Evolutionary conservation across 2,797 vertebrate genomes (phyloP), one percentile per base, ranked within the genome.

Genomic region (Sphenopsis melanotis): DNA sequence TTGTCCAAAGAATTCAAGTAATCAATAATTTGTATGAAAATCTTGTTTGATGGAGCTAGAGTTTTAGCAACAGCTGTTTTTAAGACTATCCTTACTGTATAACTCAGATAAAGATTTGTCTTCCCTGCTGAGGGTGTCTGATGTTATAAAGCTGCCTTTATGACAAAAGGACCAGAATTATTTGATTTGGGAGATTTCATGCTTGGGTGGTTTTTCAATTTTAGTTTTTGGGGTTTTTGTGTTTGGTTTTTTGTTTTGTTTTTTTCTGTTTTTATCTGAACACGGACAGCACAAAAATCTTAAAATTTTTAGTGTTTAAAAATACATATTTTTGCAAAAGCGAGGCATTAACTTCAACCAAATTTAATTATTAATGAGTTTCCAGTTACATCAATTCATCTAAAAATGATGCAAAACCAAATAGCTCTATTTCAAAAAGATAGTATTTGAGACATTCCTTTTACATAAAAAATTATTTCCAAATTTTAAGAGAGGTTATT

Each of bases 161-260:
- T 39, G n/a, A 46, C 9, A 39, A 60, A 53, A 52, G 11, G 2
- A 46, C 5, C 3, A 49, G 57, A 82, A 53, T 52, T 47, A 50
- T 12, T 56, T 36, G 34, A 29, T 71, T 85, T 63, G 24, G 2
- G 24, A 60, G 64, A 70, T 34, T 56, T 24, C 15, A 60, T 22
- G 2, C 42, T 59, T 79, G 23, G 1, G 2, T 10, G 1, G 2
- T 26, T 39, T 16, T 41, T 36, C 7, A 4, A 3, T 7, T 61
- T 41, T 61, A 26, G 6, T 56, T 6, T 34, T 36, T 47, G 16
- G 2, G 3, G 3, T 7, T 39, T 63, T 44, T 34, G 4, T 39
- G 20, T 41, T 56, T 34, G 7, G 0, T 19, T 15, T 36, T 37
- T 75, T 32, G 7, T 41, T 65, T 56, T 32, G 6, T 30, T 55